Percentiles rank a stretch among this genome's conserved stretches.
phyloP scores from a whole-genome alignment of 2,888 invertebrate species.

The Tetranychus truncatus region DNA sequence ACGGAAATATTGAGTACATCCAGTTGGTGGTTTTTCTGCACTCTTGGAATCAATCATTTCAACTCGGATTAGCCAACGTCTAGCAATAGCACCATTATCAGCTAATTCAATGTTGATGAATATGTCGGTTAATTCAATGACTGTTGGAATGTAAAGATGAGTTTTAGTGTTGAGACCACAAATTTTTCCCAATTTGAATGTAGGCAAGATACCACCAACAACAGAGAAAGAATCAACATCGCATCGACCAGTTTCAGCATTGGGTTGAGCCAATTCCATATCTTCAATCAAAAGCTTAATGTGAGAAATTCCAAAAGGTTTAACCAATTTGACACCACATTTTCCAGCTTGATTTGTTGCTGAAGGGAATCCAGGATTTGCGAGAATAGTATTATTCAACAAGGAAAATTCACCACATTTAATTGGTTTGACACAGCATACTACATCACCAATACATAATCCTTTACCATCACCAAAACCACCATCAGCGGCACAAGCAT shows the following conservation, averaged over 20 bases:
- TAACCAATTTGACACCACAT: not conserved
- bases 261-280: constrained; percentile 1
- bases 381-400: constrained; percentile 11
- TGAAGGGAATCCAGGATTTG: constrained; percentile 11
- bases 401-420: constrained; percentile 4
- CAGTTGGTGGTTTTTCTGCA: constrained; percentile 4
- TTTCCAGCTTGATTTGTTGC: not conserved
- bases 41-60: constrained; percentile 7
- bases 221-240: not conserved
- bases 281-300: constrained; percentile 8
- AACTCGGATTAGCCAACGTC: constrained; percentile 14
- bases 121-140: not conserved
- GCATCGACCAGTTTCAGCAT: not conserved
- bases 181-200: not conserved
- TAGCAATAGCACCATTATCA: not conserved
- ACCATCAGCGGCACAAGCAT: constrained; percentile 3
- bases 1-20: constrained; percentile 14
- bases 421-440: constrained; percentile 8
- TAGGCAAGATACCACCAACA: not conserved
- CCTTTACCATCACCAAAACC: constrained; percentile 4
- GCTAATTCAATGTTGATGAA: constrained; percentile 1
- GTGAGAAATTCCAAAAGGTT: not conserved
- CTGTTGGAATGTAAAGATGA: constrained; percentile 6
- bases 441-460: not conserved
- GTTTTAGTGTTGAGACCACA: constrained; percentile 3